Percentiles rank a stretch among this genome's conserved stretches.
phyloP scores from a whole-genome alignment of 2,888 invertebrate genomes.

The Seladonia tumulorum region DNA sequence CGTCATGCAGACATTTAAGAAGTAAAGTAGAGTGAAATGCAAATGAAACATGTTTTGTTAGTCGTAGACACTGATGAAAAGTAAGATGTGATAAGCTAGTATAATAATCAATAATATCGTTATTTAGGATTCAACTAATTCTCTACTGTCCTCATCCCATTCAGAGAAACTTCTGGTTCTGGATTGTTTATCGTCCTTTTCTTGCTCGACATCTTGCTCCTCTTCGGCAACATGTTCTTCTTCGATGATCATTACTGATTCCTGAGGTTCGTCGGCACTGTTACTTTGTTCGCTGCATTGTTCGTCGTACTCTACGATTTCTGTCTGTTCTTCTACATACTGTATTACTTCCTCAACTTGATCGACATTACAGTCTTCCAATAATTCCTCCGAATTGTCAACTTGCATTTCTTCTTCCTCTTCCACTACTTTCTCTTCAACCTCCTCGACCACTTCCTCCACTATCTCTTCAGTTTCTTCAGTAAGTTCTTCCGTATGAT shows the following conservation, averaged over 20 bases:
- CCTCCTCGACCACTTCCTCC: conserved; percentile 80
- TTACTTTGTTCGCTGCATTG: conserved; percentile 70
- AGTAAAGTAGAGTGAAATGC: conserved; percentile 44
- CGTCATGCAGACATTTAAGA: conserved; percentile 13
- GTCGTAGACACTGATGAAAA: conserved; percentile 45
- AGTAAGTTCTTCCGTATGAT: conserved; percentile 64
- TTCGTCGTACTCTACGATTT: conserved; percentile 82
- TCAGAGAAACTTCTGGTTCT: conserved; percentile 71
- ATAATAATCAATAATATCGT: conserved; percentile 34
- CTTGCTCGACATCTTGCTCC: conserved; percentile 63
- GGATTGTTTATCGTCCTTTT: conserved; percentile 40
- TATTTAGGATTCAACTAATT: conserved; percentile 62
- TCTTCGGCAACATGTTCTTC: conserved; percentile 78
- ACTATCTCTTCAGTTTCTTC: conserved; percentile 79
- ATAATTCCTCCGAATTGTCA: conserved; percentile 68
- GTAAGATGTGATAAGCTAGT: conserved; percentile 32
- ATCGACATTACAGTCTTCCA: conserved; percentile 71
- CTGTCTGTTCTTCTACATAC: conserved; percentile 83
- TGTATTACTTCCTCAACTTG: conserved; percentile 80
- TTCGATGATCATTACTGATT: conserved; percentile 80
- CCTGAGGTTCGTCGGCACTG: conserved; percentile 67
- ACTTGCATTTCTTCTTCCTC: conserved; percentile 71
- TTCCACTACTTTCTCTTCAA: conserved; percentile 79
- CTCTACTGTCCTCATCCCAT: conserved; percentile 78
- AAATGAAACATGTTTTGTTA: conserved; percentile 49